Evolutionary conservation across 23 tunicate species (phyloP).

Genomic region (Clavelina lepadiformis): DNA sequence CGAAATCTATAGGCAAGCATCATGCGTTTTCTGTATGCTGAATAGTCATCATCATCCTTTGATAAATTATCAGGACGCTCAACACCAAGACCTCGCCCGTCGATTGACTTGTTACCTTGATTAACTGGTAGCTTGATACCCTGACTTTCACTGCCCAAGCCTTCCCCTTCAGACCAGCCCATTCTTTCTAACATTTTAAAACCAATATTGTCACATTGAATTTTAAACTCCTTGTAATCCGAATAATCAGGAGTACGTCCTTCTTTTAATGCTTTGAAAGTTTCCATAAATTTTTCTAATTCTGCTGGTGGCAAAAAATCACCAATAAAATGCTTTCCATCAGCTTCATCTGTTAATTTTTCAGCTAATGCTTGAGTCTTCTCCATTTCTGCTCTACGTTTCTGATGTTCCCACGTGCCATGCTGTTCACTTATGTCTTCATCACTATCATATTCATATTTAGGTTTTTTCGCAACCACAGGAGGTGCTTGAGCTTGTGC

Average conservation of each 20-base stretch:
- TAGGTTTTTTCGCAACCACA: conserved; percentile 24
- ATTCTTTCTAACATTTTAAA: conserved; percentile 93
- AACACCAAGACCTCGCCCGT: conserved; percentile 85
- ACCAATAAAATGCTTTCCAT: conserved; percentile 91
- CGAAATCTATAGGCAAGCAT: conserved; percentile 90
- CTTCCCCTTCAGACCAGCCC: conserved; percentile 97
- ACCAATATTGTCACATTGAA: conserved; percentile 92
- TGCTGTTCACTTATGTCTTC: conserved; percentile 81
- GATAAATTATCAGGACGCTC: conserved; percentile 55
- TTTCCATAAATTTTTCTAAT: conserved; percentile 92
- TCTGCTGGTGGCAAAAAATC: conserved; percentile 93
- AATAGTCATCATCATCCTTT: conserved; percentile 81
- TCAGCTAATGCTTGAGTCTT: conserved; percentile 90
- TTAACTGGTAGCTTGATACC: conserved; percentile 84
- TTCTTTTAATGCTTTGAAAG: conserved; percentile 86
- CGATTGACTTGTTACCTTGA: conserved; percentile 75
- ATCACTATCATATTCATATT: conserved; percentile 91
- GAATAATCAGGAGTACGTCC: conserved; percentile 94
- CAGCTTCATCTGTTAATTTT: conserved; percentile 69
- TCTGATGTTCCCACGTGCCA: conserved; percentile 94
- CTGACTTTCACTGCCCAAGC: conserved; percentile 73
- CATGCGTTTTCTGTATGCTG: conserved; percentile 90
- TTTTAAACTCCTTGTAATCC: conserved; percentile 90
- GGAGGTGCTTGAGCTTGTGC: conserved; percentile 7
- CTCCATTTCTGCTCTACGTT: conserved; percentile 69